These are phyloP conservation scores for Drosophila cracens DNA, from an alignment of 2,888 invertebrate genomes.

Conservation along the genomic window DNA sequence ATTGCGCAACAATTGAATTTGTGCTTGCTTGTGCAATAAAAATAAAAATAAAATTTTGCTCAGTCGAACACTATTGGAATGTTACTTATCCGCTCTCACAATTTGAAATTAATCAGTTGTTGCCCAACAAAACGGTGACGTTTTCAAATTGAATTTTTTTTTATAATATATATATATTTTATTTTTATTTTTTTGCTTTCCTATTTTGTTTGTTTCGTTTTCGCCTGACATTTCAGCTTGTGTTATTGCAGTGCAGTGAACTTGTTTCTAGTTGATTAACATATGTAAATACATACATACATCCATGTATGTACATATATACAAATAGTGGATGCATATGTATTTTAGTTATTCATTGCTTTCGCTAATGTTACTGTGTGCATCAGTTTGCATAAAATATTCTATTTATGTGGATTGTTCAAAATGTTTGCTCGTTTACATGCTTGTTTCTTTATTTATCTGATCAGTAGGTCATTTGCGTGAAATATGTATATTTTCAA, in stretches of 20 bases:
- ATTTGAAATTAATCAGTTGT: constrained; percentile 56
- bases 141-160: constrained; percentile 42
- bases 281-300: constrained; percentile 6
- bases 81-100: constrained; percentile 16
- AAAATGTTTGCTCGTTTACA: constrained; percentile 57
- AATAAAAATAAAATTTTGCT: background rate
- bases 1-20: constrained; percentile 33
- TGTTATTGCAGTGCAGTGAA: constrained; percentile 72
- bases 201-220: constrained; percentile 30
- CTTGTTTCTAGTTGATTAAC: constrained; percentile 69
- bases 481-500: background rate
- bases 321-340: background rate
- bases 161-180: constrained; percentile 18
- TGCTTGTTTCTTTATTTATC: background rate
- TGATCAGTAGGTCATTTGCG: background rate
- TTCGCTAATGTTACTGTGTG: constrained; percentile 3
- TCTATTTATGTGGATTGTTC: constrained; percentile 32
- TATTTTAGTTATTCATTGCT: constrained; percentile 8
- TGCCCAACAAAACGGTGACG: constrained; percentile 53
- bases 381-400: constrained; percentile 8
- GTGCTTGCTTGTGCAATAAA: constrained; percentile 14
- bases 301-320: background rate
- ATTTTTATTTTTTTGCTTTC: constrained; percentile 35
- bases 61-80: background rate
- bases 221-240: constrained; percentile 29